Conservation (phyloP, 37 sponge, comb jelly and placozoan genomes). For the Diacarnus erythraeanus region DNA sequence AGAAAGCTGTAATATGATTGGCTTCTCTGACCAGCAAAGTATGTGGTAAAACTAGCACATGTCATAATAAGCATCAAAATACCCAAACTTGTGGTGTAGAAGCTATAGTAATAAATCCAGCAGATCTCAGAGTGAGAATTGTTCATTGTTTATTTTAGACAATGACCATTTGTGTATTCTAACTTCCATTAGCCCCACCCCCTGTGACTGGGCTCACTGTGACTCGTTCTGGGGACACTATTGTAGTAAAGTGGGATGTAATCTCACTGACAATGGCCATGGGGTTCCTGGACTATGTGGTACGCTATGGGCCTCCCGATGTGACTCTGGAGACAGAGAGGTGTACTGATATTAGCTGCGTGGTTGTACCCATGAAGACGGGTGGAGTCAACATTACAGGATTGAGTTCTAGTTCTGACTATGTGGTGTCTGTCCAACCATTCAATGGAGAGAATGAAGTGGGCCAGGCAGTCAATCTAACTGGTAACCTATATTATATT, state of each 20-base stretch:
- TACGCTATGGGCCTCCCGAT: slow-evolving; percentile 7
- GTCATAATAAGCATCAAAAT: neutral
- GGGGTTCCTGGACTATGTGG: slow-evolving; percentile 24
- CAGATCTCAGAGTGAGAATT: too few species aligned
- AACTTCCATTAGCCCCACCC: slow-evolving; percentile 1
- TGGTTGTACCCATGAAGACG: slow-evolving; percentile 2
- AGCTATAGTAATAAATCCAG: too few species aligned
- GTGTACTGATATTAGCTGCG: neutral
- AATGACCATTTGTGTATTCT: neutral
- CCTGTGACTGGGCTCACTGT: neutral
- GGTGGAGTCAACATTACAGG: slow-evolving; percentile 14
- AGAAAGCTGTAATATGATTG: neutral
- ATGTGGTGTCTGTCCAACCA: neutral
- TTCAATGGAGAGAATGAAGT: slow-evolving; percentile 11
- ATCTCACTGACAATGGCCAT: slow-evolving; percentile 17
- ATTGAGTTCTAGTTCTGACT: slow-evolving; percentile 11
- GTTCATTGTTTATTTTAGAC: too few species aligned
- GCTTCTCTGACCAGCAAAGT: slow-evolving; percentile 23
- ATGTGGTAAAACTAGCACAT: too few species aligned
- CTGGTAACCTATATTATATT: too few species aligned
- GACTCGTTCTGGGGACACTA: neutral
- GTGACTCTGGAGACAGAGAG: neutral
- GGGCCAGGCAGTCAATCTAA: neutral
- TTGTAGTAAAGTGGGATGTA: slow-evolving; percentile 19
- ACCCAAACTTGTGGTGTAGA: neutral